Evolutionary conservation across 1,140 invertebrate genomes (phyloP), one percentile per base, ranked within the genome.

Genomic region (Harlomillsia oculata): DNA sequence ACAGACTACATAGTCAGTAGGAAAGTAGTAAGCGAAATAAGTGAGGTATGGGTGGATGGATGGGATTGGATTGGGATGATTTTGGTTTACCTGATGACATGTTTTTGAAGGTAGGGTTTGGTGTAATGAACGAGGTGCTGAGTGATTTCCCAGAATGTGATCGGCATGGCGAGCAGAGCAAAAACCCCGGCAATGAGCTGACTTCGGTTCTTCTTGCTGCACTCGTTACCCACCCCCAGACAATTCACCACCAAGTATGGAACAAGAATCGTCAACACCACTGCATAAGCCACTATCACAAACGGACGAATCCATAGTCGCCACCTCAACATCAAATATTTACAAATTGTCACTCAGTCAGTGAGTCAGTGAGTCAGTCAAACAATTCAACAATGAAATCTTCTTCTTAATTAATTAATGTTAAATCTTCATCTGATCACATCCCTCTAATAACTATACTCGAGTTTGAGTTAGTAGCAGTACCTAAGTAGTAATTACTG

Each of bases 101-200:
- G 86, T 74, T 92, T 91, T 66, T 97, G 93, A 58, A 97, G 73
- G 68, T 81, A 83, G 21, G 93, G 92, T 69, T 93, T 87, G 0
- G 86, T 94, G 67, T 93, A 97, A 72, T 96, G 84, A 13, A 63
- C 83, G 67, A 95, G 79, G 75, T 97, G 93, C 71, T 92, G 87
- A 28, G 86, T 82, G 63, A 97, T 95, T 72, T 93, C 88, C 82
- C 89, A 95, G 65, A 97, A 80, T 32, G 90, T 89, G 36, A 97
- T 86, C 3, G 92, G 92, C 21, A 97, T 74, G 1, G 91, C 85
- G 49, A 93, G 73, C 52, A 95, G 77, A 16, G 91, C 89, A 76
- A 97, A 96, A 14, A 89, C 77, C 6, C 91, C 91, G 2, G 85
- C 91, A 61, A 94, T 82, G 40, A 95, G 75, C 55, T 83, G 81